These are phyloP conservation scores for Girardinichthys multiradiatus DNA, from an alignment of 2,113 vertebrate species.

Conservation along the genomic window DNA sequence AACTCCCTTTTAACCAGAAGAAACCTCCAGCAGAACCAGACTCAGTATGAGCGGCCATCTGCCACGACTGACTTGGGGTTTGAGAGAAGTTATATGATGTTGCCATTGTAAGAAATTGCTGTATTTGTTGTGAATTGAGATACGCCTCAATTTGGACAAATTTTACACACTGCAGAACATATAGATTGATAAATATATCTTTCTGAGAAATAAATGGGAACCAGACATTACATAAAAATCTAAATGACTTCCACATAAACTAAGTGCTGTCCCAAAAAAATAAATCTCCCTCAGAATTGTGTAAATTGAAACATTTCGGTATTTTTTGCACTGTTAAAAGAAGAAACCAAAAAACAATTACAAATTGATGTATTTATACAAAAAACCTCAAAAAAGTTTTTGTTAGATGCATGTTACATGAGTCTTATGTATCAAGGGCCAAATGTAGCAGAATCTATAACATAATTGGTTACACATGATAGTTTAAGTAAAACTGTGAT, in stretches of 20 bases:
- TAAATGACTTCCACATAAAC: neutral
- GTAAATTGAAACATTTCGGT: neutral
- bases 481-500: too few species aligned
- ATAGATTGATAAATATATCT: neutral
- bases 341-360: conserved; percentile 14
- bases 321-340: neutral
- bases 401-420: neutral
- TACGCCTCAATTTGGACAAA: neutral
- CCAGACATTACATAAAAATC: conserved; percentile 7
- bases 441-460: too few species aligned
- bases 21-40: too few species aligned
- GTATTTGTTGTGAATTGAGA: neutral
- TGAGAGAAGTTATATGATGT: too few species aligned
- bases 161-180: neutral
- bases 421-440: neutral
- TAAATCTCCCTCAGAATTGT: neutral
- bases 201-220: neutral
- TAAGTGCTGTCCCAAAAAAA: neutral
- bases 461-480: too few species aligned
- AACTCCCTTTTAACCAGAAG: too few species aligned
- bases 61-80: too few species aligned
- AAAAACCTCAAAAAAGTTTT: neutral
- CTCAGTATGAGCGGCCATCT: too few species aligned
- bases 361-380: neutral
- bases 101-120: neutral